These are phyloP conservation scores for Bombus confusus DNA, from an alignment of 1,140 invertebrate species.

Conservation along the genomic window DNA sequence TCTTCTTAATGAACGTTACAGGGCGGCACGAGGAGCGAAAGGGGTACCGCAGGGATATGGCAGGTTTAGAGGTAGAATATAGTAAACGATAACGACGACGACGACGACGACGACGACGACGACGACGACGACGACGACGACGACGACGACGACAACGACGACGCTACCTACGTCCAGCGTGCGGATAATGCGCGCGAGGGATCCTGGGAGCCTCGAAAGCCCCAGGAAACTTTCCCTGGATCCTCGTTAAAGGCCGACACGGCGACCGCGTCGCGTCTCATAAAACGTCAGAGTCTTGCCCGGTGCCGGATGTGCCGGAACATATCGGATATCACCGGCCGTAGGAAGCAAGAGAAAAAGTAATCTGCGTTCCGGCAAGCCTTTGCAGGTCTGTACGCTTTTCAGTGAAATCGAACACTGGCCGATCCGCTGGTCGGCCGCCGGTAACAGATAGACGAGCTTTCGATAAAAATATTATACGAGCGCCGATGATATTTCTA, in stretches of 20 bases:
- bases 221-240: slow-evolving; percentile 55
- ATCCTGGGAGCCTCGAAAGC: slow-evolving; percentile 35
- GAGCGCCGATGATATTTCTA: slow-evolving; percentile 17
- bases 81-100: slow-evolving; percentile 1
- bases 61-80: slow-evolving; percentile 20
- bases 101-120: neutral
- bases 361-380: slow-evolving; percentile 25
- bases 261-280: slow-evolving; percentile 32
- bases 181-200: slow-evolving; percentile 48
- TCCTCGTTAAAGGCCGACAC: slow-evolving; percentile 54
- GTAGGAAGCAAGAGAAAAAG: slow-evolving; percentile 7
- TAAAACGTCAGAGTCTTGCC: slow-evolving; percentile 33
- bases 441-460: slow-evolving; percentile 14
- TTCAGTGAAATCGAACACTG: slow-evolving; percentile 31
- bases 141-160: neutral
- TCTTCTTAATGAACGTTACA: slow-evolving; percentile 64
- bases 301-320: slow-evolving; percentile 25
- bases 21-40: slow-evolving; percentile 16
- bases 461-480: slow-evolving; percentile 33
- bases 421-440: too few species aligned
- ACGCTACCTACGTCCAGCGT: slow-evolving; percentile 27
- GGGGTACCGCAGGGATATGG: slow-evolving; percentile 22
- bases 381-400: neutral
- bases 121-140: neutral
- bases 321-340: slow-evolving; percentile 36